Conservation (phyloP, 2,797 vertebrate species). For the Euthynnus affinis region DNA sequence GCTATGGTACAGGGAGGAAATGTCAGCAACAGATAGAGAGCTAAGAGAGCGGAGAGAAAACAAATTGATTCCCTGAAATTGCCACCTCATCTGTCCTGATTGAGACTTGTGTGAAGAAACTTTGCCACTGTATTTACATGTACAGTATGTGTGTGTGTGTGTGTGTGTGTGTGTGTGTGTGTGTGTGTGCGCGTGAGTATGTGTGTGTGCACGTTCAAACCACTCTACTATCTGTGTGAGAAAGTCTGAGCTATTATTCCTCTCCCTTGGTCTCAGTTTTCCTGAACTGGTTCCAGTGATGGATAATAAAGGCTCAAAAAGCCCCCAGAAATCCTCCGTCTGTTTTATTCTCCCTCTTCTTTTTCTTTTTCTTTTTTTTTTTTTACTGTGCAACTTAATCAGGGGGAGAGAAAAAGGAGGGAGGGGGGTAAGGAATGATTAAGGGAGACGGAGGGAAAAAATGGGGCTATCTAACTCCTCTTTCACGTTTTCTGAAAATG, state of each 20-base stretch:
- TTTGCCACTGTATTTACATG: slow-evolving; percentile 15
- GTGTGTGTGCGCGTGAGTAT: slow-evolving; percentile 11
- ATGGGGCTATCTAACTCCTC: slow-evolving; percentile 30
- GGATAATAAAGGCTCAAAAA: slow-evolving; percentile 62
- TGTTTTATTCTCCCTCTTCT: slow-evolving; percentile 43
- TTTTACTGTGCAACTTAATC: slow-evolving; percentile 65
- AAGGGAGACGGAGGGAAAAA: slow-evolving; percentile 7
- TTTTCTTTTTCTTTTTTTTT: no score
- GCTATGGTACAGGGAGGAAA: slow-evolving; percentile 80
- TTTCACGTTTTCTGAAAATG: slow-evolving; percentile 74
- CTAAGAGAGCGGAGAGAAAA: slow-evolving; percentile 73
- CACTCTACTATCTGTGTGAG: slow-evolving; percentile 26
- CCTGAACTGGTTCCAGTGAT: slow-evolving; percentile 63
- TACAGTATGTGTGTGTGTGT: not conserved
- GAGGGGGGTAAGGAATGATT: slow-evolving; percentile 7
- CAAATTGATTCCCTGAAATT: slow-evolving; percentile 78
- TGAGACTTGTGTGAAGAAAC: slow-evolving; percentile 42
- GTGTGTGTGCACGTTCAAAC: slow-evolving; percentile 16
- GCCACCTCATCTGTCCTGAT: slow-evolving; percentile 64
- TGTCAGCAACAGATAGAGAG: slow-evolving; percentile 79
- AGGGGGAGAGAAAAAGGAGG: slow-evolving; percentile 40
- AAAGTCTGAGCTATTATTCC: slow-evolving; percentile 45
- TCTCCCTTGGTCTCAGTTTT: slow-evolving; percentile 47
- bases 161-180: not conserved
- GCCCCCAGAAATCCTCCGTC: slow-evolving; percentile 54